phyloP scores from a whole-genome alignment of 2,113 vertebrate species.

The Pterocles orientalis region DNA sequence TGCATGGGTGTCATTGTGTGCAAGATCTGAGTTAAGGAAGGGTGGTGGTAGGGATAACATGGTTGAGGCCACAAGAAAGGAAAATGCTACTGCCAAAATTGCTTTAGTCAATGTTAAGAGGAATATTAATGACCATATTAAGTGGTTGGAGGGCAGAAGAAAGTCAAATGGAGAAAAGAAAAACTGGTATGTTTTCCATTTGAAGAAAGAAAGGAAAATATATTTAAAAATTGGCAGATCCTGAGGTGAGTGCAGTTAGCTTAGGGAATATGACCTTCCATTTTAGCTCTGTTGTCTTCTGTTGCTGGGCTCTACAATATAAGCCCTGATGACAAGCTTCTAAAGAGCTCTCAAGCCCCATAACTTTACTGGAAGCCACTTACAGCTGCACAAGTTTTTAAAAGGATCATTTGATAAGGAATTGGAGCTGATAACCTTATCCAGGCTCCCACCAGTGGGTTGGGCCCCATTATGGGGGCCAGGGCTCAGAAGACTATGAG shows the following conservation, averaged over 20 bases:
- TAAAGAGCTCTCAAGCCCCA: neutral
- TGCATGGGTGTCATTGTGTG: neutral
- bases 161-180: neutral
- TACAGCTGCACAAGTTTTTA: neutral
- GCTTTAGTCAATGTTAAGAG: neutral
- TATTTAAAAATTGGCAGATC: neutral
- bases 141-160: neutral
- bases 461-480: neutral
- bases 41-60: neutral
- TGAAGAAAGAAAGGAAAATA: slow-evolving; percentile 20
- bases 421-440: neutral
- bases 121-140: slow-evolving; percentile 18
- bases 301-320: neutral
- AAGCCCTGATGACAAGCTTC: neutral
- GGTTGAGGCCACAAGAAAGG: neutral
- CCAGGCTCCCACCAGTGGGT: neutral
- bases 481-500: neutral
- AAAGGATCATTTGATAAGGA: neutral
- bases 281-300: neutral
- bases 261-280: neutral
- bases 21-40: neutral
- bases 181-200: neutral
- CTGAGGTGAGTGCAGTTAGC: neutral
- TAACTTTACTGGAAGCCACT: neutral
- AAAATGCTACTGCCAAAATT: slow-evolving; percentile 19